A percentile compares a stretch with the other conserved stretches of the same genome.
phyloP scores from a whole-genome alignment of 2,797 vertebrate genomes.

The Ciconia nigra region DNA sequence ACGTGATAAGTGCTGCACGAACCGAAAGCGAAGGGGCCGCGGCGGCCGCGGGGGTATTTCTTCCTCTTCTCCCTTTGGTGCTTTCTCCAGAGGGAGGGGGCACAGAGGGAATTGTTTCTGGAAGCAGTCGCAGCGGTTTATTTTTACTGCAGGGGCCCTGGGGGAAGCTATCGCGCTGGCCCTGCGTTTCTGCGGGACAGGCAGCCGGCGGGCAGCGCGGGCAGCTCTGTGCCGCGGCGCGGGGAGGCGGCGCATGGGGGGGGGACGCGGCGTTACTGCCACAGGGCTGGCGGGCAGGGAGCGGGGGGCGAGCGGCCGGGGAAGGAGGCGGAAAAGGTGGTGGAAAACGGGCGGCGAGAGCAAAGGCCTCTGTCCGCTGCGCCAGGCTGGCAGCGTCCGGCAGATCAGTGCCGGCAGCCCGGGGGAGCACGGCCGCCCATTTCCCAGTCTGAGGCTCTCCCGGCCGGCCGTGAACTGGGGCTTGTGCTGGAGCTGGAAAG shows the following conservation, averaged over 20 bases:
- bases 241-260: neutral
- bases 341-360: no score
- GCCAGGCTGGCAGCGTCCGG: neutral
- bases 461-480: no score
- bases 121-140: neutral
- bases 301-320: neutral
- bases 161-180: neutral
- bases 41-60: neutral
- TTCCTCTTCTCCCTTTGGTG: neutral
- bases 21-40: neutral
- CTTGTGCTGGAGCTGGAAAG: neutral
- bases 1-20: neutral
- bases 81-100: neutral
- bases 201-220: neutral
- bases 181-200: neutral
- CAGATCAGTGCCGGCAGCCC: neutral
- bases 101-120: neutral
- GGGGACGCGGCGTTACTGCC: neutral
- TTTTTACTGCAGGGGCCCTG: neutral
- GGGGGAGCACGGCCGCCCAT: no score
- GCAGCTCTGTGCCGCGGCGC: neutral
- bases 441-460: neutral
- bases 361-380: no score
- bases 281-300: neutral
- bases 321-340: neutral